Base-by-base conservation (phyloP, 2,797 vertebrate genomes). In the Propithecus perrieri region DNA sequence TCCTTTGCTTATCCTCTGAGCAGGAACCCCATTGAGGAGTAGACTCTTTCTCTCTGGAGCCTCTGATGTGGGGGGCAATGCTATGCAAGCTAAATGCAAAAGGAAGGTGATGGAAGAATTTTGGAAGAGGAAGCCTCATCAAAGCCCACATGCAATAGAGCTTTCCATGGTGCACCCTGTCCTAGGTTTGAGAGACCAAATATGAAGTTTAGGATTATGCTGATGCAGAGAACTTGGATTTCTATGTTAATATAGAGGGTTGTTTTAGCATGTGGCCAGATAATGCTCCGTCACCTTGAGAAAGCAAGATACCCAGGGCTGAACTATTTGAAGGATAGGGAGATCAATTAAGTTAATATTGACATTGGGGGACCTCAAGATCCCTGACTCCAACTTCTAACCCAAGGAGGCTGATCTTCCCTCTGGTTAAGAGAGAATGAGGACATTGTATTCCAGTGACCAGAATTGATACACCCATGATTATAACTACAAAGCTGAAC, bases 251-350 rank as follows among this genome's bases (percentile, higher is more conserved):
- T 12, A 26, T 48, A 85, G 63, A 76, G 20, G 80, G 59, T 79
- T 88, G n/a, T 59, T 95, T 95, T 86, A 92, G 74, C 61, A 85
- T 91, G 76, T 96, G 94, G 78, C 48, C 83, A 85, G 94, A 71
- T 61, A 74, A 80, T 38, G n/a, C 63, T 53, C 79, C 71, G 17
- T 81, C 76, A 88, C 55, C 69, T 95, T 91, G 59, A 74, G 46
- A 94, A 95, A 86, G 79, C 75, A 85, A 92, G 76, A 96, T 89
- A 28, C 11, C 59, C 50, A 78, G 69, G 57, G 55, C 43, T 33
- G 43, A 84, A 74, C 89, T 79, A 84, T 72, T 94, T 85, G 75
- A 94, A 91, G 69, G 17, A 91, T 4, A 88, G 28, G 41, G 55
- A 85, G 69, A 89, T 59, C 13, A 11, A 81, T 65, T 93, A 50